phyloP scores from a whole-genome alignment of 1,140 invertebrate species.

The Galendromus occidentalis region DNA sequence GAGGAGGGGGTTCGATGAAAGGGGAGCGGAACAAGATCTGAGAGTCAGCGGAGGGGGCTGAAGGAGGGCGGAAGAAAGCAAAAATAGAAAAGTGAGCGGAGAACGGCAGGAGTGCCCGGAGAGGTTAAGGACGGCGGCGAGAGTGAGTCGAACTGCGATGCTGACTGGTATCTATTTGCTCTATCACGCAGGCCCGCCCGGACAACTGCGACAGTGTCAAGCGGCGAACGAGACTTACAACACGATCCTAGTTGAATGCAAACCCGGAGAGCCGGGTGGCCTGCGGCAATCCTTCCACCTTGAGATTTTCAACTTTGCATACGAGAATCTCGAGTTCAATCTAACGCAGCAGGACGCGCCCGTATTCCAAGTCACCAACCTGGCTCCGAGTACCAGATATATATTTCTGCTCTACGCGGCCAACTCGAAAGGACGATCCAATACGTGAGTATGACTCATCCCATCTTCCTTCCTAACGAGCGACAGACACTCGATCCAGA shows the following conservation, averaged over 20 bases:
- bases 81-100: too few relatives aligned
- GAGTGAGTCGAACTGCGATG: too few relatives aligned
- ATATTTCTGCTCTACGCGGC: slow-evolving; percentile 18
- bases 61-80: too few relatives aligned
- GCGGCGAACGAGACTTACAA: slow-evolving; percentile 19
- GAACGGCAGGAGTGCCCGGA: too few relatives aligned
- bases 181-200: slow-evolving; percentile 18
- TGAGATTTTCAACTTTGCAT: slow-evolving; percentile 43
- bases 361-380: slow-evolving; percentile 16
- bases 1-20: too few relatives aligned
- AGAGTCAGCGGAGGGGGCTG: too few relatives aligned
- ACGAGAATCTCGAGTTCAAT: slow-evolving; percentile 17
- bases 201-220: slow-evolving; percentile 17
- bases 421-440: slow-evolving; percentile 20
- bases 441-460: slow-evolving; percentile 2
- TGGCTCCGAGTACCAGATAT: slow-evolving; percentile 18
- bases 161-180: neutral
- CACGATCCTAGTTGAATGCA: slow-evolving; percentile 45
- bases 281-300: slow-evolving; percentile 57
- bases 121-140: too few relatives aligned
- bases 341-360: slow-evolving; percentile 14
- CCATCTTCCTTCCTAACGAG: too few relatives aligned
- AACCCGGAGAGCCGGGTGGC: slow-evolving; percentile 55
- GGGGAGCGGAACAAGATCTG: too few relatives aligned
- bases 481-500: too few relatives aligned